Conservation (phyloP, 2,113 vertebrate genomes). For the Mixornis gularis region DNA sequence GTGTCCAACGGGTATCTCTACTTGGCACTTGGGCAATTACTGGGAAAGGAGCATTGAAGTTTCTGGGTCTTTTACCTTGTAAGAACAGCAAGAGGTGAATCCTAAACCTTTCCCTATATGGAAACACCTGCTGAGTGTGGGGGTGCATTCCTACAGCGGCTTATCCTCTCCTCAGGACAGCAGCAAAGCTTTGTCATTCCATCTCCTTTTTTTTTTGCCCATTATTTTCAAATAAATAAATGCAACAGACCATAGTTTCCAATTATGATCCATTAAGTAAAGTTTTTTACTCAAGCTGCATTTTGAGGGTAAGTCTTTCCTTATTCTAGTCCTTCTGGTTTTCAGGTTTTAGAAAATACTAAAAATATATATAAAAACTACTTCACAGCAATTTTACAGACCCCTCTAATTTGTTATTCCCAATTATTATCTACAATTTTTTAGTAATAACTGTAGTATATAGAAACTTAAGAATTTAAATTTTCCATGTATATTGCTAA, state of each 20-base stretch:
- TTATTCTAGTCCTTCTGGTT: neutral
- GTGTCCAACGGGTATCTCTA: too few relatives aligned
- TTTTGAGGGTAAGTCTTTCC: neutral
- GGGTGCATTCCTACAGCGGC: neutral
- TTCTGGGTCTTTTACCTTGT: too few relatives aligned
- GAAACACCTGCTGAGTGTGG: too few relatives aligned
- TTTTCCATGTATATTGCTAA: neutral
- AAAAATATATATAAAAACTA: neutral
- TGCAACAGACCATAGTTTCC: neutral
- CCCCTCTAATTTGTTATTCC: neutral
- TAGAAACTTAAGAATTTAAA: neutral
- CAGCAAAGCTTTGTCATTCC: neutral
- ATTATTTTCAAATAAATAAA: neutral
- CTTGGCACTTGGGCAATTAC: too few relatives aligned
- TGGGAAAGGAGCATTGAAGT: too few relatives aligned
- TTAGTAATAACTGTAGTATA: neutral
- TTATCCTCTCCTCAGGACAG: neutral
- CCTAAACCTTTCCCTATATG: too few relatives aligned
- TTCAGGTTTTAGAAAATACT: neutral
- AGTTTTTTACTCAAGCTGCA: neutral
- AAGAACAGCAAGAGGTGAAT: too few relatives aligned
- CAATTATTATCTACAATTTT: neutral
- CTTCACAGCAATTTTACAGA: neutral
- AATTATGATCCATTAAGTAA: neutral
- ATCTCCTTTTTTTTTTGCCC: neutral